Percentiles rank a stretch among this genome's conserved stretches.
These are phyloP conservation scores for Clostera curtula DNA, from an alignment of 2,888 invertebrate species.

Conservation along the genomic window DNA sequence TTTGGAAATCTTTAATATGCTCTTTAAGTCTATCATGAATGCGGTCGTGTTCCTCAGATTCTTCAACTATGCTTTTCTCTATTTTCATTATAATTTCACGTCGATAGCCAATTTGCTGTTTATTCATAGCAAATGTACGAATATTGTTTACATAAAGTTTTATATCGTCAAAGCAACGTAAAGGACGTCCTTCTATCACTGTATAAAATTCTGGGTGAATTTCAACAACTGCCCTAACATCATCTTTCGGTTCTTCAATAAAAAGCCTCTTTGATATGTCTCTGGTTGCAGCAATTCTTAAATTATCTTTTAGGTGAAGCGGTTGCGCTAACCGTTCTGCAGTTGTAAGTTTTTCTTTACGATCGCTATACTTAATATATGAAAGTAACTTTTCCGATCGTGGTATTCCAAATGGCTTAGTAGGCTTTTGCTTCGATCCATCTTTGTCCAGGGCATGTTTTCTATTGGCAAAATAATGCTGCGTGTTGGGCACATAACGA, in stretches of 20 bases:
- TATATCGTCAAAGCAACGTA: constrained; percentile 73
- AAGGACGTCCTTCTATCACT: constrained; percentile 76
- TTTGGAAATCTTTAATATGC: constrained; percentile 61
- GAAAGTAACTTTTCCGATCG: constrained; percentile 58
- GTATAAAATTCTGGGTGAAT: constrained; percentile 79
- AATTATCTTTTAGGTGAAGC: constrained; percentile 53
- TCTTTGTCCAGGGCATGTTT: constrained; percentile 39
- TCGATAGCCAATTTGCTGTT: constrained; percentile 65
- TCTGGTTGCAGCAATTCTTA: constrained; percentile 54
- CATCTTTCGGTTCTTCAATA: constrained; percentile 70
- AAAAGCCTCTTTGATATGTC: constrained; percentile 75
- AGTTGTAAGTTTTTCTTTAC: constrained; percentile 44
- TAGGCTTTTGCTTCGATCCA: constrained; percentile 26
- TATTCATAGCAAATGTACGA: constrained; percentile 62
- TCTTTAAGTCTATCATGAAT: constrained; percentile 46
- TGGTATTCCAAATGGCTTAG: constrained; percentile 51
- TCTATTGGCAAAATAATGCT: constrained; percentile 61
- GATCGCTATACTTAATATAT: constrained; percentile 63
- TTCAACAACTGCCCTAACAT: constrained; percentile 76
- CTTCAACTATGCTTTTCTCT: constrained; percentile 45
- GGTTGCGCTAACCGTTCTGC: constrained; percentile 43
- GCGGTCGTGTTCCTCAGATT: constrained; percentile 39
- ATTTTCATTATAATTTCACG: constrained; percentile 57
- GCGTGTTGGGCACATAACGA: constrained; percentile 61
- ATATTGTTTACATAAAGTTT: constrained; percentile 74